phyloP scores from a whole-genome alignment of 2,888 invertebrate species.

The Agapostemon virescens region DNA sequence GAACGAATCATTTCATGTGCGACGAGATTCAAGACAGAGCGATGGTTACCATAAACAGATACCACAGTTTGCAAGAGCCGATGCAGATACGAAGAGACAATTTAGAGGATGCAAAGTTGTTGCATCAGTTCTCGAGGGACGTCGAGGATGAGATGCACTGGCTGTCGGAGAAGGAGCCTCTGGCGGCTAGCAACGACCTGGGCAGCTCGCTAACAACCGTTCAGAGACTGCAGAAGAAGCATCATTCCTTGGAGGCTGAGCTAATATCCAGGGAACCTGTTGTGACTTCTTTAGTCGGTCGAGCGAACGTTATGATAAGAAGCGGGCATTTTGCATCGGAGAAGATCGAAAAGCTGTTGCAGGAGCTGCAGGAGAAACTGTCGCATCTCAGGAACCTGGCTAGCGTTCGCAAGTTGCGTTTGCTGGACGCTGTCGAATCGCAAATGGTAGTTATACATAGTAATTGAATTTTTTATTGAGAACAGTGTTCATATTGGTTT shows the following conservation, averaged over 20 bases:
- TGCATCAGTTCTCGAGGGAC: conserved; percentile 95
- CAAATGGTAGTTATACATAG: conserved; percentile 84
- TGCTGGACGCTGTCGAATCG: conserved; percentile 91
- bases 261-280: conserved; percentile 92
- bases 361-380: conserved; percentile 86
- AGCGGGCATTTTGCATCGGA: conserved; percentile 92
- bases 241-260: conserved; percentile 94
- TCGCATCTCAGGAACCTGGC: conserved; percentile 88
- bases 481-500: neutral
- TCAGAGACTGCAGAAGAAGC: conserved; percentile 95
- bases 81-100: conserved; percentile 95
- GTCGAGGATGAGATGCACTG: conserved; percentile 96
- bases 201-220: conserved; percentile 87
- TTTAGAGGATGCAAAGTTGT: conserved; percentile 92
- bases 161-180: conserved; percentile 89
- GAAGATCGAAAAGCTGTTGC: conserved; percentile 86
- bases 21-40: conserved; percentile 91
- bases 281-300: conserved; percentile 86
- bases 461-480: conserved; percentile 37
- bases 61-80: conserved; percentile 92
- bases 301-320: conserved; percentile 90
- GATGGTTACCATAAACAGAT: conserved; percentile 86
- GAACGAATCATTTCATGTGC: conserved; percentile 92
- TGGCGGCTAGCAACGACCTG: conserved; percentile 87
- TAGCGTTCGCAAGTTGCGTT: conserved; percentile 86